A percentile compares a stretch with the other conserved stretches of the same genome.
Conservation (phyloP, 2,888 invertebrate genomes). For the Therioaphis trifolii region DNA sequence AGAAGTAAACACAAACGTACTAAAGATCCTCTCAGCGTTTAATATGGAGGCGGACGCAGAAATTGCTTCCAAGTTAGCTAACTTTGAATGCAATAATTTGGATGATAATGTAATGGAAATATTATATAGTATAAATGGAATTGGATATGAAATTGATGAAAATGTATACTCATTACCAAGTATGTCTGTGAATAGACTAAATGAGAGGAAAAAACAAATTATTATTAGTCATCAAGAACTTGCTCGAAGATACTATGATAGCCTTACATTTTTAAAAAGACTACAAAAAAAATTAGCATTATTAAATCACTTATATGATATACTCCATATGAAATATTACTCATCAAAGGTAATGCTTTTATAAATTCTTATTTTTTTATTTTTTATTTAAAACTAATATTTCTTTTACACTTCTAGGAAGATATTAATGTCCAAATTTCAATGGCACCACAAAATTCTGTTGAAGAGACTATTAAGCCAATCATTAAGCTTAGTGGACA, state of each 20-base stretch:
- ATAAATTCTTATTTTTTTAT: background rate
- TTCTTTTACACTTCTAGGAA: slow-evolving; percentile 19
- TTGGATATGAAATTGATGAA: slow-evolving; percentile 59
- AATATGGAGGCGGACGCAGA: slow-evolving; percentile 48
- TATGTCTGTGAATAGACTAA: slow-evolving; percentile 50
- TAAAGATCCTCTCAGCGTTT: slow-evolving; percentile 37
- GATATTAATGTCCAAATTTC: slow-evolving; percentile 49
- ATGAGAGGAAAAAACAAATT: slow-evolving; percentile 45
- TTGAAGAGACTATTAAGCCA: slow-evolving; percentile 52
- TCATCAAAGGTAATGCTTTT: slow-evolving; percentile 44
- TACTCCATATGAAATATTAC: slow-evolving; percentile 44
- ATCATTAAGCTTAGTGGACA: slow-evolving; percentile 68
- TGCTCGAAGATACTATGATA: slow-evolving; percentile 51
- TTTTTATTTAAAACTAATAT: no score
- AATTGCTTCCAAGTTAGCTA: slow-evolving; percentile 33
- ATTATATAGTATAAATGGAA: slow-evolving; percentile 56
- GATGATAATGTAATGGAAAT: slow-evolving; percentile 54
- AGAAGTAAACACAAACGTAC: slow-evolving; percentile 21
- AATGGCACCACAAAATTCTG: slow-evolving; percentile 49
- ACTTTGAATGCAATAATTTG: slow-evolving; percentile 17
- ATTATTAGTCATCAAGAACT: slow-evolving; percentile 53
- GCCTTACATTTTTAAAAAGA: slow-evolving; percentile 52
- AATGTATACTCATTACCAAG: slow-evolving; percentile 54
- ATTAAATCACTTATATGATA: slow-evolving; percentile 44
- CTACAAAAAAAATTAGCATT: slow-evolving; percentile 45